Evolutionary conservation across 2,797 vertebrate species (phyloP).

Genomic region (Mus minutoides): DNA sequence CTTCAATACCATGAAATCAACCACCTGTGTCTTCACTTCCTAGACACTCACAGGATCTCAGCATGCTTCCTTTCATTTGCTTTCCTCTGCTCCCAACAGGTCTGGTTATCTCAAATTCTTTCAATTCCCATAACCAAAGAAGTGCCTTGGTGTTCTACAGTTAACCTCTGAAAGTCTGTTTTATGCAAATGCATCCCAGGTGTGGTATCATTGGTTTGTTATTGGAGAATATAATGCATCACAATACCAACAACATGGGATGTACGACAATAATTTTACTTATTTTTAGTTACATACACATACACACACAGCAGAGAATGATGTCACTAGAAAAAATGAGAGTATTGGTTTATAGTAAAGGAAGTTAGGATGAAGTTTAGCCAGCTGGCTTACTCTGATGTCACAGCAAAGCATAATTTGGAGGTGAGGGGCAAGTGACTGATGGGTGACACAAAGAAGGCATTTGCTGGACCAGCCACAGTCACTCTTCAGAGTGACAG

Average conservation of each 20-base stretch:
- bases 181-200: not conserved
- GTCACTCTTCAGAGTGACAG: not conserved
- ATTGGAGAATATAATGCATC: not conserved
- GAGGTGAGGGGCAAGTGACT: not conserved
- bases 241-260: not conserved
- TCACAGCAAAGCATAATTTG: not conserved
- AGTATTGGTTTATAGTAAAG: not conserved
- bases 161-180: not conserved
- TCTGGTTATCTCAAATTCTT: not conserved
- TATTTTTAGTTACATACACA: not conserved
- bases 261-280: not conserved
- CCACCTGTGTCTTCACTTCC: not conserved
- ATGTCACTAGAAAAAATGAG: not conserved
- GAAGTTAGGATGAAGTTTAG: conserved; percentile 14
- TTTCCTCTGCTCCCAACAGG: not conserved
- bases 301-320: not conserved
- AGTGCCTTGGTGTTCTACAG: not conserved
- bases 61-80: not conserved
- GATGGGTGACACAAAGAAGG: no score
- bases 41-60: not conserved
- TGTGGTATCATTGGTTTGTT: not conserved
- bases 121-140: not conserved
- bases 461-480: not conserved
- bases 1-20: not conserved
- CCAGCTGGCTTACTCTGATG: no score